Conservation (phyloP, 2,888 invertebrate species). For the Lysandra bellargus region DNA sequence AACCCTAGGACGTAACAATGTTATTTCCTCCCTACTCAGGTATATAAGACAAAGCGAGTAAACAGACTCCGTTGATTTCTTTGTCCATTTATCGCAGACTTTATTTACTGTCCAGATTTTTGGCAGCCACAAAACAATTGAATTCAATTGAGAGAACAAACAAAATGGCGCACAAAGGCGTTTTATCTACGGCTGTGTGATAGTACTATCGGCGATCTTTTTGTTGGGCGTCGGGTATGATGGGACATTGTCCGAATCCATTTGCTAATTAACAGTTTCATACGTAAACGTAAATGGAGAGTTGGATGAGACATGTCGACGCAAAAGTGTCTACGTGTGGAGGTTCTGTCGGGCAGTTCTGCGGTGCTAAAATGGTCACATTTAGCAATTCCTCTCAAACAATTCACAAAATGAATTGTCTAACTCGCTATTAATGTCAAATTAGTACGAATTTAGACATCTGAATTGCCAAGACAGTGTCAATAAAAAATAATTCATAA, state of each 20-base stretch:
- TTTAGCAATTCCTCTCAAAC: too few relatives aligned
- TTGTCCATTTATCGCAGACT: conserved; percentile 8
- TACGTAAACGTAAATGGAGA: background rate
- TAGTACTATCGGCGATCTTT: conserved; percentile 20
- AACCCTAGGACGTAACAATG: background rate
- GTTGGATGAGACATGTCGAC: background rate
- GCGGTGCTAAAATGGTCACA: too few relatives aligned
- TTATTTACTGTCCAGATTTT: conserved; percentile 8
- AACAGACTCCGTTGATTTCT: background rate
- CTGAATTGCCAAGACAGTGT: too few relatives aligned
- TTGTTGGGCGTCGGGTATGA: background rate
- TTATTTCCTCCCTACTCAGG: background rate
- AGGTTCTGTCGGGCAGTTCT: background rate
- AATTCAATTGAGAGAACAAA: conserved; percentile 14
- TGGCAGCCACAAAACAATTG: conserved; percentile 21
- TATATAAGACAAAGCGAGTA: background rate
- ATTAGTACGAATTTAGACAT: too few relatives aligned
- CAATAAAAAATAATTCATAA: too few relatives aligned
- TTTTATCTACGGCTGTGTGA: background rate
- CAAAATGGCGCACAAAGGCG: conserved; percentile 16
- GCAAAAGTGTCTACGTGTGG: background rate
- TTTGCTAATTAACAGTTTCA: conserved; percentile 26
- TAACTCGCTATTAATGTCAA: too few relatives aligned
- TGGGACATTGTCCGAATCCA: conserved; percentile 21
- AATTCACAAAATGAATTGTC: too few relatives aligned